A percentile compares a stretch with the other conserved stretches of the same genome.
Conservation (phyloP, 2,113 vertebrate genomes). For the Lethenteron camtschaticum region DNA sequence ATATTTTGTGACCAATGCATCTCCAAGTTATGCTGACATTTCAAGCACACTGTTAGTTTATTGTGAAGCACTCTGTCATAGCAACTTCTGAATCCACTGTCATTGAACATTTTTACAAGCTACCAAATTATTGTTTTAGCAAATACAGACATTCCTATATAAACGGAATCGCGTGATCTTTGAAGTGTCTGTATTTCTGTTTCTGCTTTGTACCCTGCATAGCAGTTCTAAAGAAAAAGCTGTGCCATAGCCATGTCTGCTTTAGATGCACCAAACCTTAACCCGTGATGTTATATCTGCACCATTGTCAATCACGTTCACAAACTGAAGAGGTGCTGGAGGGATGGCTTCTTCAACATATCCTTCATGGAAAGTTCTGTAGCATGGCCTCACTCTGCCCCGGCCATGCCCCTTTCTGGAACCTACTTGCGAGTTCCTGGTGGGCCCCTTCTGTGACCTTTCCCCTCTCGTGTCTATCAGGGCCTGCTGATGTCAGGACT, state of each 20-base stretch:
- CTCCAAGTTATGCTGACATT: slow-evolving; percentile 2
- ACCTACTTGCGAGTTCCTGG: too few relatives aligned
- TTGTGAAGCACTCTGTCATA: neutral
- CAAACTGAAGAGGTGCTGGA: neutral
- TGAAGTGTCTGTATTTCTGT: neutral
- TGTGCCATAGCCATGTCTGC: neutral
- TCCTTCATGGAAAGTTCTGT: neutral
- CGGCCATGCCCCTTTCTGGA: too few relatives aligned
- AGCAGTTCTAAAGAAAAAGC: neutral
- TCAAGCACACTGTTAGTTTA: neutral
- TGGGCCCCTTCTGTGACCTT: too few relatives aligned
- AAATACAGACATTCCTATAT: neutral
- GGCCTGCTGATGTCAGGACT: too few relatives aligned
- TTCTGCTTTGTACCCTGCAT: neutral
- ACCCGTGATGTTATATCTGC: neutral
- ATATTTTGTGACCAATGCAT: slow-evolving; percentile 3
- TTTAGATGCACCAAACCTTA: neutral
- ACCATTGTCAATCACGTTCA: neutral
- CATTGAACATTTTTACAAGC: neutral
- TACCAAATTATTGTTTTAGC: neutral
- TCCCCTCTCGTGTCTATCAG: too few relatives aligned
- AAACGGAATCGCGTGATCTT: neutral
- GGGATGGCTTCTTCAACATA: neutral
- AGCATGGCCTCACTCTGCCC: too few relatives aligned
- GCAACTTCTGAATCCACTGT: neutral